Base-by-base conservation (phyloP, 2,888 invertebrate genomes). In the Brachylomia viminalis region DNA sequence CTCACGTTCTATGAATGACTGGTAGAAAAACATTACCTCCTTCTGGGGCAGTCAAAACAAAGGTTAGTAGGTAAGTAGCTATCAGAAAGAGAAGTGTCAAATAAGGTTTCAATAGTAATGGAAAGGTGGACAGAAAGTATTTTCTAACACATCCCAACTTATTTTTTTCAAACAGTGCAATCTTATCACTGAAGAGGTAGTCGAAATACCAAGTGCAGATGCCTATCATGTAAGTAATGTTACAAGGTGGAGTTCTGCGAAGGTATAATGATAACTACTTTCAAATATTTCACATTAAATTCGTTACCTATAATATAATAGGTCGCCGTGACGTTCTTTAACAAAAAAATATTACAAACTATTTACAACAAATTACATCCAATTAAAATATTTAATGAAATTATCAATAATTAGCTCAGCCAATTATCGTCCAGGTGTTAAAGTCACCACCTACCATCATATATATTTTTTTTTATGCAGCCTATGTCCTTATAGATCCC, bases 341-440 rank as follows among this genome's bases (percentile, higher is more conserved):
- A n/a, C 30, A 4, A 45, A 59, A 54, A 65, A 52, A 45, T 45
- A 38, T n/a, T 47, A 52, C 33, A 59, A 56, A 45, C 49, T 42
- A 58, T 52, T 52, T 17, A 30, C 42, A 56, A 78, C 45, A 38
- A 79, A 77, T 77, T 64, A 77, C 33, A 70, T 15, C 8, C 33
- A 68, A 64, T 77, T 70, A 49, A 75, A 71, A 58, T 84, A 84
- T 61, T 68, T 62, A 71, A 56, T 65, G 27, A 56, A 68, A 58
- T 64, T 42, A 68, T 73, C 59, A 68, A 77, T 80, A 82, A 78
- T 64, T 79, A 82, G 72, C 70, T 75, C 54, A 70, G 68, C 30
- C 75, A 86, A 80, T 86, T 80, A 80, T 45, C 27, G 59, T 61
- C 69, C 80, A 82, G 87, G 69, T 87, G 85, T 79, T 30, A 58